Conservation (phyloP, 2,888 invertebrate genomes). For the Oxycera nigricornis region DNA sequence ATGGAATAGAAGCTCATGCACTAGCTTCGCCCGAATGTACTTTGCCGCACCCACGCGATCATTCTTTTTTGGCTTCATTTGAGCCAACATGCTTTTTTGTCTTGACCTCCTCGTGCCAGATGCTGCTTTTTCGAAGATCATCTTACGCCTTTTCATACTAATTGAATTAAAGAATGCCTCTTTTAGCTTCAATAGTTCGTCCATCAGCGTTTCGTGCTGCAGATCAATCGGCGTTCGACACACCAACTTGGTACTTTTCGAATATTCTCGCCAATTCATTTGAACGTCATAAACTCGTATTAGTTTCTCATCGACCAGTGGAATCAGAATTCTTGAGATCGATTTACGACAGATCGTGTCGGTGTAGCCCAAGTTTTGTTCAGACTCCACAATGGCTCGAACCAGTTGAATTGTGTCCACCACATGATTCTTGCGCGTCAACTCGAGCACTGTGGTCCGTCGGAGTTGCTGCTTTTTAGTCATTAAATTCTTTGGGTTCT, state of each 20-base stretch:
- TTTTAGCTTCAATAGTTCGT: constrained; percentile 1
- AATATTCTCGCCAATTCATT: constrained; percentile 51
- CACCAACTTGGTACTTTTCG: constrained; percentile 47
- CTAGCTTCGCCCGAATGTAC: constrained; percentile 69
- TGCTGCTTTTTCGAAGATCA: constrained; percentile 33
- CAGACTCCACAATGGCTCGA: constrained; percentile 65
- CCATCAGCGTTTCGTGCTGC: not conserved
- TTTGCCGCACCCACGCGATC: constrained; percentile 62
- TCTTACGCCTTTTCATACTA: not conserved
- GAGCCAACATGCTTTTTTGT: not conserved
- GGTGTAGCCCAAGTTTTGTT: constrained; percentile 65
- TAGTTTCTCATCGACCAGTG: constrained; percentile 61
- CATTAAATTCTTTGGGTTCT: not conserved
- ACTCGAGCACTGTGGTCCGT: constrained; percentile 69
- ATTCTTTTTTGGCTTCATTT: constrained; percentile 46
- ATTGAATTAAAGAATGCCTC: constrained; percentile 15
- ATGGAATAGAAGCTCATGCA: constrained; percentile 76
- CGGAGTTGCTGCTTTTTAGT: constrained; percentile 61
- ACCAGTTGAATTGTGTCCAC: constrained; percentile 65
- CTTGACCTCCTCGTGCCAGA: constrained; percentile 22
- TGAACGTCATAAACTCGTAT: constrained; percentile 55
- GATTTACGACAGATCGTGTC: constrained; percentile 69
- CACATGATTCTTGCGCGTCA: constrained; percentile 67
- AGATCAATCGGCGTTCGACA: not conserved
- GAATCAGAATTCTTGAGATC: constrained; percentile 66